Evolutionary conservation across 2,888 invertebrate species (phyloP), one percentile per base, ranked within the genome.

Genomic region (Lochmaea crataegi): DNA sequence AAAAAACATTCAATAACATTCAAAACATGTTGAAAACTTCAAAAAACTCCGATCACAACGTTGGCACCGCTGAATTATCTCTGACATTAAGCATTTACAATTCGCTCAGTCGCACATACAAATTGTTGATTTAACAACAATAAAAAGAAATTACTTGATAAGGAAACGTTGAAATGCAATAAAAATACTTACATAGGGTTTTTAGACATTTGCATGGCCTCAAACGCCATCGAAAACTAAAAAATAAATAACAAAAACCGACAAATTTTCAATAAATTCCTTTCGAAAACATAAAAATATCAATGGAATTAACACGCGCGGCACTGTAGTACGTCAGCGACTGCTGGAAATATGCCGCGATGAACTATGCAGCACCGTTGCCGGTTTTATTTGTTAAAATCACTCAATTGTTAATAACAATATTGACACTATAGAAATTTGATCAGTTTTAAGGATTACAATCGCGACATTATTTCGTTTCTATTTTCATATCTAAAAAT

Each of bases 121-220:
- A 71, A 58, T 71, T 65, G 71, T 71, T 61, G 71, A 71, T 71
- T 67, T 72, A 63, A 72, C 56, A 72, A 71, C 53, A 58, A 53
- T 53, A 53, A 18, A 18, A 53, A 53, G 53, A 38, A 41, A 16
- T 51, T 11, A 42, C 41, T n/a, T 16, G n/a, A 18, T 42, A 60
- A 38, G 14, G 12, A 57, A 58, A 45, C 22, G 56, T 26, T 48
- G 16, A 26, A 53, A 61, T 51, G 6, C 5, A 26, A 63, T 45
- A 10, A 26, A 22, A 53, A 38, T 72, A 80, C 80, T 79, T 79
- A 80, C 80, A 68, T 73, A 48, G 75, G 73, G 73, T 66, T 60
- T 67, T 76, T 77, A 75, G 79, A 80, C 79, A 80, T 79, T 75
- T 76, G 76, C 75, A 71, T 69, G 65, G 68, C 71, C 70, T 60